Evolutionary conservation across 2,797 vertebrate species (phyloP).

Genomic region (Spondyliosoma cantharus): DNA sequence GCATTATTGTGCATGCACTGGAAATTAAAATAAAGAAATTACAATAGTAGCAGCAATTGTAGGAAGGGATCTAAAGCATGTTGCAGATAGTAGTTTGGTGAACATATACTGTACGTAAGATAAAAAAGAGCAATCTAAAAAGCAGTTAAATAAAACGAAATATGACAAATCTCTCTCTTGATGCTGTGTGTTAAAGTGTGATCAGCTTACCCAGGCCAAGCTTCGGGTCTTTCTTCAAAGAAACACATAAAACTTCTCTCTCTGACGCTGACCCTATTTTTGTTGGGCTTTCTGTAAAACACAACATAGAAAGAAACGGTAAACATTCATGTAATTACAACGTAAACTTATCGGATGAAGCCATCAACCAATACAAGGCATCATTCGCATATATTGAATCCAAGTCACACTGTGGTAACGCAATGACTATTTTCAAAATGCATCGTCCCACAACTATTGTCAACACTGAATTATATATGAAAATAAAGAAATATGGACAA

Average conservation of each 20-base stretch:
- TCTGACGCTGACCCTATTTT: slow-evolving; percentile 72
- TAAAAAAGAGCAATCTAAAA: not conserved
- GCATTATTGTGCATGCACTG: not conserved
- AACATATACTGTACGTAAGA: not conserved
- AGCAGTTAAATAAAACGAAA: not conserved
- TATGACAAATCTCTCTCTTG: too few relatives aligned
- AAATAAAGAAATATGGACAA: not conserved
- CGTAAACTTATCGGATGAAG: not conserved
- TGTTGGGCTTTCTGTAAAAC: slow-evolving; percentile 69
- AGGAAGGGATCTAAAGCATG: too few relatives aligned
- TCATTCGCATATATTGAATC: not conserved
- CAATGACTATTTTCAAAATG: not conserved
- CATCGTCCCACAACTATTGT: not conserved
- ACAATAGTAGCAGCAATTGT: not conserved
- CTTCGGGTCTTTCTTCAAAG: slow-evolving; percentile 87
- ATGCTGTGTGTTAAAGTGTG: not conserved
- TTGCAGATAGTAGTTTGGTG: not conserved
- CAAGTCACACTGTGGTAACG: not conserved
- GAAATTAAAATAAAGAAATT: too few relatives aligned
- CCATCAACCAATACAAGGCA: not conserved
- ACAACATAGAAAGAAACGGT: not conserved
- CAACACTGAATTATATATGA: slow-evolving; percentile 1
- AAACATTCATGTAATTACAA: not conserved
- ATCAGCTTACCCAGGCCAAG: slow-evolving; percentile 87
- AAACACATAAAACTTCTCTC: slow-evolving; percentile 87